Evolutionary conservation across 2,888 invertebrate genomes (phyloP).

Genomic region (Marasmarcha lunaedactyla): DNA sequence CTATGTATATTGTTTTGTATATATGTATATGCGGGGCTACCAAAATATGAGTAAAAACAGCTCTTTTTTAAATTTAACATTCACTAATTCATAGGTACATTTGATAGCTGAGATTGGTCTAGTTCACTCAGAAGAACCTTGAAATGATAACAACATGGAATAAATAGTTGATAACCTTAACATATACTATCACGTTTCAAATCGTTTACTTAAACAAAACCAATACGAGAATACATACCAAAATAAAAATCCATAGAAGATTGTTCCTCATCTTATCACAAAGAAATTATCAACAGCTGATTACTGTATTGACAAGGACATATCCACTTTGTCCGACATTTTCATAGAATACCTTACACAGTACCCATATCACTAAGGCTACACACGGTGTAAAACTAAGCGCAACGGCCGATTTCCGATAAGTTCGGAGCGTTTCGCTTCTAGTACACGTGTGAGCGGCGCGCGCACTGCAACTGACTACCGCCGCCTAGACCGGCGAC

Average conservation of each 20-base stretch:
- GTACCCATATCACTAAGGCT: neutral
- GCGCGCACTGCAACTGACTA: slow-evolving; percentile 59
- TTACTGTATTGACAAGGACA: slow-evolving; percentile 64
- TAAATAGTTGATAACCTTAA: too few species aligned
- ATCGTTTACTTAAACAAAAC: too few species aligned
- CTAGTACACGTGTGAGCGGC: slow-evolving; percentile 63
- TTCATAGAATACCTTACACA: slow-evolving; percentile 18
- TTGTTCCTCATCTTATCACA: slow-evolving; percentile 54
- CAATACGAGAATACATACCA: slow-evolving; percentile 32
- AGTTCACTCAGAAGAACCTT: too few species aligned
- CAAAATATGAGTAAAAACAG: too few species aligned
- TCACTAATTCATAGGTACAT: too few species aligned
- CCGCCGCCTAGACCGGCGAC: slow-evolving; percentile 45
- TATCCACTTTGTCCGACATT: slow-evolving; percentile 50
- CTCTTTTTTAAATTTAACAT: too few species aligned
- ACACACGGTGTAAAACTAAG: slow-evolving; percentile 54
- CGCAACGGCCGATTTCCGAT: slow-evolving; percentile 43
- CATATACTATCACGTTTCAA: too few species aligned
- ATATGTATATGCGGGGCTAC: too few species aligned
- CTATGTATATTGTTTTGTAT: too few species aligned
- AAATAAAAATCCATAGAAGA: slow-evolving; percentile 46
- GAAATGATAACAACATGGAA: too few species aligned
- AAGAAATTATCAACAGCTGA: slow-evolving; percentile 32
- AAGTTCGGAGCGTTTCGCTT: slow-evolving; percentile 53
- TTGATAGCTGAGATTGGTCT: too few species aligned